Evolutionary conservation across 2,888 invertebrate genomes (phyloP).

Genomic region (Villa cingulata): DNA sequence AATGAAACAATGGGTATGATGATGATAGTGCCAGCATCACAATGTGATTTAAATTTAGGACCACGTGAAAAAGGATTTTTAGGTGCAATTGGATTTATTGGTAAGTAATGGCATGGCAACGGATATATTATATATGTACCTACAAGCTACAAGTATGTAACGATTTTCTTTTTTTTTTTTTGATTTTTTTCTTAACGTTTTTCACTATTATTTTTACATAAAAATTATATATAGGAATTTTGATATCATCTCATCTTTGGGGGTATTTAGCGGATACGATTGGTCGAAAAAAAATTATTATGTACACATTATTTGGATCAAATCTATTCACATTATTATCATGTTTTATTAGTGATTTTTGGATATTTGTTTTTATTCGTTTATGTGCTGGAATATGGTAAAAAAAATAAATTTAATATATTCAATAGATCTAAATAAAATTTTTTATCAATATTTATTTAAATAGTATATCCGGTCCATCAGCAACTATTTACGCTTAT

Average conservation of each 20-base stretch:
- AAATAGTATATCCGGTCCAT: constrained; percentile 34
- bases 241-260: constrained; percentile 45
- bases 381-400: constrained; percentile 43
- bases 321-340: constrained; percentile 39
- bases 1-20: constrained; percentile 55
- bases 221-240: constrained; percentile 37
- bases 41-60: constrained; percentile 49
- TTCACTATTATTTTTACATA: too few relatives aligned
- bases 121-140: background rate
- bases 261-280: constrained; percentile 44
- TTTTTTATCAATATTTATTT: too few relatives aligned
- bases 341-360: constrained; percentile 38
- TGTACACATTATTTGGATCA: constrained; percentile 38
- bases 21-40: constrained; percentile 53
- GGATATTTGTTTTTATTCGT: constrained; percentile 40
- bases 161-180: background rate
- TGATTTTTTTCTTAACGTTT: constrained; percentile 7
- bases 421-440: too few relatives aligned
- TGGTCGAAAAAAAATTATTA: constrained; percentile 38
- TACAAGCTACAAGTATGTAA: background rate
- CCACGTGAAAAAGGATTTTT: constrained; percentile 47
- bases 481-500: constrained; percentile 35
- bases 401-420: constrained; percentile 14
- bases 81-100: constrained; percentile 50
- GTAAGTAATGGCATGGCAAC: constrained; percentile 30